Evolutionary conservation across 2,797 vertebrate genomes (phyloP).

Genomic region (Cynopterus sphinx): DNA sequence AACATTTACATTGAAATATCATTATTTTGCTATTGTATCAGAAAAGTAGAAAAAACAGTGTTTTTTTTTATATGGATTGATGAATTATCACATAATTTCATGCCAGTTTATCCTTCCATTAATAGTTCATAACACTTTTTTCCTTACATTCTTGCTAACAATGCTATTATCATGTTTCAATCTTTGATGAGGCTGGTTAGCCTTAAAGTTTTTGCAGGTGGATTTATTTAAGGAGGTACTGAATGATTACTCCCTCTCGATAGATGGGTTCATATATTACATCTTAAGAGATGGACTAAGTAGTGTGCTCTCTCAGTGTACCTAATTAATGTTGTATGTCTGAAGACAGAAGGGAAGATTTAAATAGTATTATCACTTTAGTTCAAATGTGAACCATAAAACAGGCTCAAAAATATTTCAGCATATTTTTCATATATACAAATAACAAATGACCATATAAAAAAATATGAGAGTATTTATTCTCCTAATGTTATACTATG

Average conservation of each 20-base stretch:
- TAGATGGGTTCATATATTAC: neutral
- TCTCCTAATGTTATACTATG: neutral
- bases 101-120: neutral
- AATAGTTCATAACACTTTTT: neutral
- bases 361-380: neutral
- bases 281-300: neutral
- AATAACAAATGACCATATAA: neutral
- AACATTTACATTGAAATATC: neutral
- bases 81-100: neutral
- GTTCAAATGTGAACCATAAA: neutral
- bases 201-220: neutral
- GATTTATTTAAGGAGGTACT: neutral
- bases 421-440: neutral
- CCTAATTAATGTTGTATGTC: neutral
- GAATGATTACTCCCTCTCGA: neutral
- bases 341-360: neutral
- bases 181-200: neutral
- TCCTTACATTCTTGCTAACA: neutral
- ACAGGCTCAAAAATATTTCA: neutral
- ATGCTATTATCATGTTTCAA: neutral
- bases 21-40: neutral
- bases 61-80: neutral
- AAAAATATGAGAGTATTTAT: neutral
- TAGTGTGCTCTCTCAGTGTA: neutral
- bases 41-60: neutral